phyloP scores from a whole-genome alignment of 2,797 vertebrate genomes.

The Xenopus petersii region DNA sequence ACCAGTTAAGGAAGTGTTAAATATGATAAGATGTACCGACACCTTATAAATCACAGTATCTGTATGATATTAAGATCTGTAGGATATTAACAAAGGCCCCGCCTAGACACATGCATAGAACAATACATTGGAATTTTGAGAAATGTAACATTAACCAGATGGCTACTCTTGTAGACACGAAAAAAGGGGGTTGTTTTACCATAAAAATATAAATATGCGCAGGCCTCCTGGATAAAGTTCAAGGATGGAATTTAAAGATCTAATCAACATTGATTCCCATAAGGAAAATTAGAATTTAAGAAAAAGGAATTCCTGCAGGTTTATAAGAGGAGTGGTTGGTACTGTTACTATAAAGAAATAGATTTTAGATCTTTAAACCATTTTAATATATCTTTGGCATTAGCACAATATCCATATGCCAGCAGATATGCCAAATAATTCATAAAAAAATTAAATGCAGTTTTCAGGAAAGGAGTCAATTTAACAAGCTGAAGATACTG shows the following conservation, averaged over 20 bases:
- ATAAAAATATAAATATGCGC: constrained; percentile 39
- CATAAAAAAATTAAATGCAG: constrained; percentile 34
- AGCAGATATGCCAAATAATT: constrained; percentile 32
- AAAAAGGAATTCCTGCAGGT: constrained; percentile 33
- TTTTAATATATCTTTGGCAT: constrained; percentile 43
- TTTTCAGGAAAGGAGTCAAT: constrained; percentile 14
- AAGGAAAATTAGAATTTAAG: constrained; percentile 37
- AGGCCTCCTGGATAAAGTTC: constrained; percentile 32
- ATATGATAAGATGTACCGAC: constrained; percentile 6
- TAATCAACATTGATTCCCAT: constrained; percentile 45
- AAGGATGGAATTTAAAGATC: constrained; percentile 41
- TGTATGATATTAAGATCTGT: constrained; percentile 41
- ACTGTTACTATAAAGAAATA: constrained; percentile 35
- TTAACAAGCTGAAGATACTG: constrained; percentile 38
- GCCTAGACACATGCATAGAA: constrained; percentile 29
- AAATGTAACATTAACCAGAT: constrained; percentile 46
- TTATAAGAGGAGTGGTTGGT: constrained; percentile 33
- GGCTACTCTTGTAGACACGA: constrained; percentile 36
- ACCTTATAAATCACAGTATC: constrained; percentile 36
- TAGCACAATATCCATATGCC: constrained; percentile 29
- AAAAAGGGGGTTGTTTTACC: constrained; percentile 37
- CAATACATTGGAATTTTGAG: constrained; percentile 32
- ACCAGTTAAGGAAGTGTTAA: constrained; percentile 12
- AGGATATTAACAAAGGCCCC: constrained; percentile 28
- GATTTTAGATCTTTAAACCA: constrained; percentile 28